Percentiles rank a stretch among this genome's conserved stretches.
These are phyloP conservation scores for Phoenoteleia sp. DNA, from an alignment of 2,888 invertebrate species.

Conservation along the genomic window DNA sequence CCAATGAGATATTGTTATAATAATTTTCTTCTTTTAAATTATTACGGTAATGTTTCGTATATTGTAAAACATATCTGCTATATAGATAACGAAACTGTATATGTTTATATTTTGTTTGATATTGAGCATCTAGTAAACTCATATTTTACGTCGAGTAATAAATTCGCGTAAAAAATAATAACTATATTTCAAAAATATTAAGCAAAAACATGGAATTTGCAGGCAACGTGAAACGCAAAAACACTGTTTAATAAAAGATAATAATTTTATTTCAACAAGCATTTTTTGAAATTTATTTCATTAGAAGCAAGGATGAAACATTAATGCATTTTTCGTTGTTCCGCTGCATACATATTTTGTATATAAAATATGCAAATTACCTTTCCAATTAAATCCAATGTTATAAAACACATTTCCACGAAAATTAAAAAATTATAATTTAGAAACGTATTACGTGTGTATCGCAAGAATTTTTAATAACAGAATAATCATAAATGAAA, in stretches of 20 bases:
- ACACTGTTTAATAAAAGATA: neutral
- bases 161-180: no score
- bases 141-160: no score
- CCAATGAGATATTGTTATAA: no score
- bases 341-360: constrained; percentile 10
- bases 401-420: neutral
- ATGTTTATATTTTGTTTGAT: no score
- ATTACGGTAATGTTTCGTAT: no score
- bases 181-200: no score
- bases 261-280: constrained; percentile 21
- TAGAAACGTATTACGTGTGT: constrained; percentile 11
- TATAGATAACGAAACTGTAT: no score
- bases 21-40: no score
- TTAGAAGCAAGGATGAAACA: constrained; percentile 9
- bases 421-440: constrained; percentile 27
- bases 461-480: constrained; percentile 47
- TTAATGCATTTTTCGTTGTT: constrained; percentile 24
- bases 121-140: no score
- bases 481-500: constrained; percentile 39
- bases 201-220: no score
- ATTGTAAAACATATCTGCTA: no score
- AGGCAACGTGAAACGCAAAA: neutral
- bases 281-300: constrained; percentile 19
- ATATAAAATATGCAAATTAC: constrained; percentile 35
- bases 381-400: constrained; percentile 28